Percentiles rank a stretch among this genome's conserved stretches.
phyloP scores from a whole-genome alignment of 2,797 vertebrate genomes.

The Craterocephalus amniculus region DNA sequence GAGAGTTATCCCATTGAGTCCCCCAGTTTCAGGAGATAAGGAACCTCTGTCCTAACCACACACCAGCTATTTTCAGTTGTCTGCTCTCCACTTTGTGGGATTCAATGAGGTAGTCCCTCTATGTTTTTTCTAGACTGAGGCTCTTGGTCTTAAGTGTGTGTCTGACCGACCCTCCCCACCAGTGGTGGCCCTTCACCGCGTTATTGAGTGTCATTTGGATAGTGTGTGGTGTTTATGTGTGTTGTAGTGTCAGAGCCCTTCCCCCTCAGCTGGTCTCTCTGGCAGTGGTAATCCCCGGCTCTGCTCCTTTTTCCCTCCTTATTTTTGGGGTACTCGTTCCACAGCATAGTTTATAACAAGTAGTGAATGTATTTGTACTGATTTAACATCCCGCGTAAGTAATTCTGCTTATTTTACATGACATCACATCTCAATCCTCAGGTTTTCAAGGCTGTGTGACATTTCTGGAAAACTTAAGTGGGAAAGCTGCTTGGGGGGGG shows the following conservation, averaged over 20 bases:
- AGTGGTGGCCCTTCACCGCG: not conserved
- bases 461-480: not conserved
- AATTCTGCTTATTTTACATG: not conserved
- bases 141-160: not conserved
- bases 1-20: no score
- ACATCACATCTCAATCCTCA: not conserved
- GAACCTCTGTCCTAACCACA: no score
- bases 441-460: not conserved
- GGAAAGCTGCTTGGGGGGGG: not conserved
- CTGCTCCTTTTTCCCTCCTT: conserved; percentile 4
- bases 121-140: not conserved
- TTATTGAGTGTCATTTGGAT: conserved; percentile 9
- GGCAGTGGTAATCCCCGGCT: not conserved
- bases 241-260: not conserved
- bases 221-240: conserved; percentile 4
- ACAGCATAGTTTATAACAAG: conserved; percentile 4
- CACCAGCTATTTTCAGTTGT: not conserved
- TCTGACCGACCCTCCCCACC: not conserved
- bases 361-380: not conserved
- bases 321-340: not conserved
- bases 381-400: not conserved
- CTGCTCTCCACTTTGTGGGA: not conserved
- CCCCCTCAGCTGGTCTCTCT: not conserved
- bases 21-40: no score
- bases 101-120: not conserved